A percentile compares a stretch with the other conserved stretches of the same genome.
phyloP scores from a whole-genome alignment of 2,797 vertebrate species.

The Centropyge bicolor region DNA sequence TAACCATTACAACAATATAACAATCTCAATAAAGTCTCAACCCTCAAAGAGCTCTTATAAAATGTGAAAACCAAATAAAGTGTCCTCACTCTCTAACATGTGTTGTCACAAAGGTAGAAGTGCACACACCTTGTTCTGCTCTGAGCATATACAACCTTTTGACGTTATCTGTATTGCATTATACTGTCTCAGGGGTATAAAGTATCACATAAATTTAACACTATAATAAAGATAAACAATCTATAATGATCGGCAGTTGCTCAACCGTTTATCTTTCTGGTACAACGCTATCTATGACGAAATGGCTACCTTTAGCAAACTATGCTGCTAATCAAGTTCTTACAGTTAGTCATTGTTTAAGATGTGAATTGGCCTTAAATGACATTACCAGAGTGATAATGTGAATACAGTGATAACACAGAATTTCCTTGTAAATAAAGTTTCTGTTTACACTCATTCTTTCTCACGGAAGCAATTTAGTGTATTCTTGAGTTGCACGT shows the following conservation, averaged over 20 bases:
- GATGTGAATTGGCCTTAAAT: neutral
- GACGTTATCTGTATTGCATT: neutral
- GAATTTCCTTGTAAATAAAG: neutral
- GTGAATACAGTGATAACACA: neutral
- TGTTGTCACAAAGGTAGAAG: neutral
- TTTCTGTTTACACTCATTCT: neutral
- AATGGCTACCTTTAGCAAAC: neutral
- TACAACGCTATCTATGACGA: neutral
- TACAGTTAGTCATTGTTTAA: neutral
- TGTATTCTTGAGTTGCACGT: neutral
- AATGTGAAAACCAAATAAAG: neutral
- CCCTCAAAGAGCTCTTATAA: neutral
- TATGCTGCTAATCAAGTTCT: neutral
- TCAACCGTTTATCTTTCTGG: neutral
- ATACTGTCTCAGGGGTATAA: neutral
- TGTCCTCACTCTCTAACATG: neutral
- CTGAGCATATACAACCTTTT: neutral
- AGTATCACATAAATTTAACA: neutral
- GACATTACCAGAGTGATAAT: neutral
- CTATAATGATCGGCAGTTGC: neutral
- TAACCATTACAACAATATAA: no score
- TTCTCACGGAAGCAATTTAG: neutral
- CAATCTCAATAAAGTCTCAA: neutral
- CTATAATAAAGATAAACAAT: slow-evolving; percentile 12
- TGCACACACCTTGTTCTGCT: neutral